Evolutionary conservation across 2,113 vertebrate genomes (phyloP).

Genomic region (Channa maculata): DNA sequence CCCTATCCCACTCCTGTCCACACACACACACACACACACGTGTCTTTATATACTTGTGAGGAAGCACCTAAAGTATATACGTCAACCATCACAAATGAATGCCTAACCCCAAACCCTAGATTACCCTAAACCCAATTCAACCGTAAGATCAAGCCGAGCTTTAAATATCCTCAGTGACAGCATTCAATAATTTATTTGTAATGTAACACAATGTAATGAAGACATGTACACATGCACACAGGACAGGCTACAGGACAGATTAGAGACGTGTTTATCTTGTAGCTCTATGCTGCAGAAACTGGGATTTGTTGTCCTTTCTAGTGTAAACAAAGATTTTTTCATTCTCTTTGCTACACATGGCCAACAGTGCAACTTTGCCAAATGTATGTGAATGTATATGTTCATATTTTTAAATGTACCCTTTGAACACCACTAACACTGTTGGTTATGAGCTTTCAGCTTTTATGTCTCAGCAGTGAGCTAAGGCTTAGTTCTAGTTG

Average conservation of each 20-base stretch:
- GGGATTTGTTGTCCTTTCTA: slow-evolving; percentile 23
- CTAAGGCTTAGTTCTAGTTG: too few species aligned
- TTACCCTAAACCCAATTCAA: too few species aligned
- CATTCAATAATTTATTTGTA: too few species aligned
- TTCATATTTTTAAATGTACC: slow-evolving; percentile 28
- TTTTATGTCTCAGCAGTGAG: not conserved
- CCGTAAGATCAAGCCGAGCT: too few species aligned
- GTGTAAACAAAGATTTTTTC: slow-evolving; percentile 33
- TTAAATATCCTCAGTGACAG: too few species aligned
- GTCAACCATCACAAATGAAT: too few species aligned
- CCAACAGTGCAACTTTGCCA: slow-evolving; percentile 28
- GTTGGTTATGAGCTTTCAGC: not conserved
- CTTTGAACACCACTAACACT: slow-evolving; percentile 8
- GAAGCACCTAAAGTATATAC: too few species aligned
- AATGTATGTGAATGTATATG: slow-evolving; percentile 47
- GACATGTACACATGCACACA: not conserved
- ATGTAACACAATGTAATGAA: not conserved
- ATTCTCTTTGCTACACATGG: slow-evolving; percentile 14
- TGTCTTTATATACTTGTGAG: too few species aligned
- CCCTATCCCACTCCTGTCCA: not conserved
- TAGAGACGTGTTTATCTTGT: not conserved
- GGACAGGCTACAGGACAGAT: not conserved
- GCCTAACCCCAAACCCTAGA: too few species aligned
- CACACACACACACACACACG: not conserved
- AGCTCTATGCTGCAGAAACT: slow-evolving; percentile 18